phyloP scores from a whole-genome alignment of 1,140 invertebrate species.

The Saccostrea glomerata region DNA sequence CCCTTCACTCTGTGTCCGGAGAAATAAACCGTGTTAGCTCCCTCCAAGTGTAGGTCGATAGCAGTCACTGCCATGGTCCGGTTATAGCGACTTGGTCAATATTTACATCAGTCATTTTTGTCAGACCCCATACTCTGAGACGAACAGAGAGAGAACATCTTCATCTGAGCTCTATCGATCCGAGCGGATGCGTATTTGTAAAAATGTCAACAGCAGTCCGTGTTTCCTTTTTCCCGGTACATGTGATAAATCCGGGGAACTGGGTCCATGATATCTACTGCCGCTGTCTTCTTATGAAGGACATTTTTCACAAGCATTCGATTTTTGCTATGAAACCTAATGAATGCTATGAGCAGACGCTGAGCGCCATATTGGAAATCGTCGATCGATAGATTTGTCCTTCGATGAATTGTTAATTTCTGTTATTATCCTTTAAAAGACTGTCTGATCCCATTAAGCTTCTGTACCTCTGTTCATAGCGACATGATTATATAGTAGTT shows the following conservation, averaged over 20 bases:
- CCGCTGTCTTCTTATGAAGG: constrained; percentile 4
- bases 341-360: constrained; percentile 12
- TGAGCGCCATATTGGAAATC: constrained; percentile 19
- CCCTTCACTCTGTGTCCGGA: constrained; percentile 69
- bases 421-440: neutral
- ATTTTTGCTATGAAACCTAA: constrained; percentile 9
- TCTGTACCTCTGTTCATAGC: neutral
- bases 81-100: neutral
- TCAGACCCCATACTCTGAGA: neutral
- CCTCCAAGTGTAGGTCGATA: constrained; percentile 68
- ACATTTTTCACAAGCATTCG: constrained; percentile 23
- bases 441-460: neutral
- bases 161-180: constrained; percentile 17
- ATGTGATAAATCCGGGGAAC: neutral
- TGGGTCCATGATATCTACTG: constrained; percentile 6
- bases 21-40: constrained; percentile 68
- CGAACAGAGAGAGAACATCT: constrained; percentile 1
- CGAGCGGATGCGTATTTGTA: neutral
- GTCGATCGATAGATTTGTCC: neutral
- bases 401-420: constrained; percentile 28
- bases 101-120: constrained; percentile 20
- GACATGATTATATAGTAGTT: neutral
- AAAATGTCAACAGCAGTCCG: constrained; percentile 16
- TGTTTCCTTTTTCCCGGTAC: neutral
- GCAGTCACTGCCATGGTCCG: constrained; percentile 52